A percentile compares a stretch with the other conserved stretches of the same genome.
phyloP scores from a whole-genome alignment of 2,888 invertebrate genomes.

The Tethea ocularis region DNA sequence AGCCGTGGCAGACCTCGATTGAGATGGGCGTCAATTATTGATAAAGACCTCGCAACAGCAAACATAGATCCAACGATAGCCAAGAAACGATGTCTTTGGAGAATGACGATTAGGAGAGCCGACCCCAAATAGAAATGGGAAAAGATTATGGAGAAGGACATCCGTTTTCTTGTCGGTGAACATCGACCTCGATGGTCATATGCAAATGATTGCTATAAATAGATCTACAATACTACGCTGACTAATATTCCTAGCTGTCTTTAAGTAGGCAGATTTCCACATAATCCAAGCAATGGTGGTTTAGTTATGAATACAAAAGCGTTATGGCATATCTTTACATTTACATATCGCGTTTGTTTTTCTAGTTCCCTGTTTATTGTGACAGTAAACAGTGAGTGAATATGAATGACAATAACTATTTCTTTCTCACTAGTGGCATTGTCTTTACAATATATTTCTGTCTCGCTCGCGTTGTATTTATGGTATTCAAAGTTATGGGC shows the following conservation, averaged over 20 bases:
- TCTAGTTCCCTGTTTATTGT: constrained; percentile 3
- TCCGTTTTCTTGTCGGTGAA: no score
- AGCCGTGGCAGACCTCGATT: no score
- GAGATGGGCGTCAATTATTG: no score
- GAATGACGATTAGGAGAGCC: no score
- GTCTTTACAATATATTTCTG: neutral
- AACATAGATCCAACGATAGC: no score
- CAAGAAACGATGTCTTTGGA: no score
- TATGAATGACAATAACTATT: neutral
- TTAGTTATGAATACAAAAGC: constrained; percentile 4
- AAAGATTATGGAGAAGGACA: no score
- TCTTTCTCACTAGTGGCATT: neutral
- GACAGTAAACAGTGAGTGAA: constrained; percentile 3
- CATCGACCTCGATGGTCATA: no score
- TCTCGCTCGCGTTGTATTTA: neutral
- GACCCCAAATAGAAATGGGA: no score
- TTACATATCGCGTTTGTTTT: constrained; percentile 6
- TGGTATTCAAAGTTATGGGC: neutral
- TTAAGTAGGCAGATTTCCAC: neutral
- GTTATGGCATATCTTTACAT: constrained; percentile 1
- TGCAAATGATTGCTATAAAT: neutral
- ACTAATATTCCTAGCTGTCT: neutral
- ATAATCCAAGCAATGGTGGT: neutral
- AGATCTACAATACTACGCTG: neutral
- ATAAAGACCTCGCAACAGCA: no score